phyloP scores from a whole-genome alignment of 2,888 invertebrate genomes.

The Ectobius pallidus region DNA sequence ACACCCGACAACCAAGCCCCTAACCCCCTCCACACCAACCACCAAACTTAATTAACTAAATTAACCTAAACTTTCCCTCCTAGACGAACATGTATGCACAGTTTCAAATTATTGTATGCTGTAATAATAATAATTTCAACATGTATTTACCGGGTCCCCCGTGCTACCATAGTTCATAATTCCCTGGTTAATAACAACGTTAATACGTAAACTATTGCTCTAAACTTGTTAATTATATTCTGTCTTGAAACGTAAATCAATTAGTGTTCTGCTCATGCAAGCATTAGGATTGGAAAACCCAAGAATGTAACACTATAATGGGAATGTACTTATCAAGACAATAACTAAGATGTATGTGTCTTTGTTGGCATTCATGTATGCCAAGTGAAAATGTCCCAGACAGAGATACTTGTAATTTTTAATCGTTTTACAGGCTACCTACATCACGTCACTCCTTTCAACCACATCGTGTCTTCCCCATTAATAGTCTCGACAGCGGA shows the following conservation, averaged over 20 bases:
- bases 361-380: too few species aligned
- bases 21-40: neutral
- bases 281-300: neutral
- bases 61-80: constrained; percentile 27
- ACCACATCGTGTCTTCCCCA: too few species aligned
- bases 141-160: constrained; percentile 9
- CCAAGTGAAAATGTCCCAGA: too few species aligned
- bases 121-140: constrained; percentile 21
- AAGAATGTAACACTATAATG: too few species aligned
- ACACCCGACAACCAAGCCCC: neutral
- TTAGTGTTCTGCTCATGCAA: neutral
- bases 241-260: constrained; percentile 20
- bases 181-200: constrained; percentile 16
- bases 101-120: constrained; percentile 23
- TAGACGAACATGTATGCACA: constrained; percentile 17
- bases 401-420: too few species aligned
- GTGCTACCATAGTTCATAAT: neutral
- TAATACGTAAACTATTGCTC: neutral
- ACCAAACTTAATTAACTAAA: constrained; percentile 31
- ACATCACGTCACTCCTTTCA: too few species aligned
- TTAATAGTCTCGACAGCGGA: too few species aligned
- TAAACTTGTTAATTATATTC: neutral
- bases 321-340: too few species aligned
- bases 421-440: too few species aligned
- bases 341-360: too few species aligned